Percentiles rank a stretch among this genome's conserved stretches.
Conservation (phyloP, 1,140 invertebrate species). For the Anastrepha ludens region DNA sequence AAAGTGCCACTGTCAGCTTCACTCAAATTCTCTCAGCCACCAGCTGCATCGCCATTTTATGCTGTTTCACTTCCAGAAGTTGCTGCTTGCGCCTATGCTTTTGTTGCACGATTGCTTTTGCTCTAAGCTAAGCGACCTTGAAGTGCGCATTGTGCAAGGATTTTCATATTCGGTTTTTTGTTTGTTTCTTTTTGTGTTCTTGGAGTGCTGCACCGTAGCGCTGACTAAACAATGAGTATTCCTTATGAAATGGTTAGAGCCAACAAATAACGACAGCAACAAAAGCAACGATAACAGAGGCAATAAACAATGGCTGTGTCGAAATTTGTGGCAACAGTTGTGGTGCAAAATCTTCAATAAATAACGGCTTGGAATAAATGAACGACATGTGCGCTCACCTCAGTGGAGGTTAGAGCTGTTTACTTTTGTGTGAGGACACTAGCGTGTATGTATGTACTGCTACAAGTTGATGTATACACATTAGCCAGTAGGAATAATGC, state of each 20-base stretch:
- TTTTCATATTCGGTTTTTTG: background rate
- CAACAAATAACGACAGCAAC: background rate
- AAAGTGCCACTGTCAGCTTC: background rate
- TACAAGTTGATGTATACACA: too few species aligned
- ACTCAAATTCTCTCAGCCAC: background rate
- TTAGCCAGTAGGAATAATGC: too few species aligned
- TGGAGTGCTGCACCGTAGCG: background rate
- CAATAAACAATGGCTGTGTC: background rate
- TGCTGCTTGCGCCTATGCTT: background rate
- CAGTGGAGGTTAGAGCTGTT: background rate
- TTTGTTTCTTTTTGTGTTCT: background rate
- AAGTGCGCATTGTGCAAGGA: constrained; percentile 20
- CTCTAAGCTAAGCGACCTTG: constrained; percentile 12
- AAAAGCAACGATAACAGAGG: background rate
- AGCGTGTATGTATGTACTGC: background rate
- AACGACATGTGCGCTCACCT: background rate
- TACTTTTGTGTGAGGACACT: too few species aligned
- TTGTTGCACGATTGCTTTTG: background rate
- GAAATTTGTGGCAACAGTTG: background rate
- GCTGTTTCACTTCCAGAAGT: background rate
- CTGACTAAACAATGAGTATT: constrained; percentile 10
- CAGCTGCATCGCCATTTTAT: background rate
- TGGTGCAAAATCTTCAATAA: constrained; percentile 22
- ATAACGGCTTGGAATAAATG: background rate
- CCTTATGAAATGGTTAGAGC: background rate